Evolutionary conservation across 2,888 invertebrate genomes (phyloP).

Genomic region (Zygaena filipendulae): DNA sequence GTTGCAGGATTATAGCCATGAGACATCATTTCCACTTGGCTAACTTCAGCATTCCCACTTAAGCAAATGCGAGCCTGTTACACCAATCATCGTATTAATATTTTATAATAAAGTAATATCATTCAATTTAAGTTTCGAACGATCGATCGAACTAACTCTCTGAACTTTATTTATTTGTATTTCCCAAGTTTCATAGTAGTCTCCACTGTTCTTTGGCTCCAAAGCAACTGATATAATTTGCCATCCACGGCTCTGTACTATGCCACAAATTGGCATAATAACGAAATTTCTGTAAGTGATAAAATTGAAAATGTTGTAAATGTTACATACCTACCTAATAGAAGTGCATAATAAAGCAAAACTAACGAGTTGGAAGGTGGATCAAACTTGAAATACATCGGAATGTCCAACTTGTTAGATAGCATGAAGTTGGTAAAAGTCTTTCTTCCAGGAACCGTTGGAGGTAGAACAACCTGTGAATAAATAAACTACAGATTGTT

Average conservation of each 20-base stretch:
- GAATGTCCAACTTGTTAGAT: conserved; percentile 44
- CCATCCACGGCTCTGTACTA: conserved; percentile 49
- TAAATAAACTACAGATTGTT: too few relatives aligned
- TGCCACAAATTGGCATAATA: conserved; percentile 53
- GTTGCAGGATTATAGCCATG: conserved; percentile 45
- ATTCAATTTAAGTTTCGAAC: too few relatives aligned
- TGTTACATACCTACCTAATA: too few relatives aligned
- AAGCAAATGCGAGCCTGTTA: conserved; percentile 37
- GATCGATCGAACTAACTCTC: conserved; percentile 46
- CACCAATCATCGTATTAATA: conserved; percentile 1
- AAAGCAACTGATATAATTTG: conserved; percentile 55
- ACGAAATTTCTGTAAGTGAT: conserved; percentile 37
- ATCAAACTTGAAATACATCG: conserved; percentile 50
- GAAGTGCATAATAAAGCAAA: too few relatives aligned
- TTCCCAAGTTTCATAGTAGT: conserved; percentile 55
- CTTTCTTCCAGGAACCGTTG: conserved; percentile 51
- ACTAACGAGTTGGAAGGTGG: conserved; percentile 46
- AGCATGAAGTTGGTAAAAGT: conserved; percentile 52
- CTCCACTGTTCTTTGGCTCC: conserved; percentile 43
- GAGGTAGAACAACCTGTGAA: conserved; percentile 43
- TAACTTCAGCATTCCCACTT: conserved; percentile 46
- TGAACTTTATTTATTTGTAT: conserved; percentile 42
- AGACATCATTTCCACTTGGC: conserved; percentile 49
- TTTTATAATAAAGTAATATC: neutral
- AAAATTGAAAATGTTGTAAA: neutral